Conservation (phyloP, 2,888 invertebrate species). For the Drosophila aldrichi region DNA sequence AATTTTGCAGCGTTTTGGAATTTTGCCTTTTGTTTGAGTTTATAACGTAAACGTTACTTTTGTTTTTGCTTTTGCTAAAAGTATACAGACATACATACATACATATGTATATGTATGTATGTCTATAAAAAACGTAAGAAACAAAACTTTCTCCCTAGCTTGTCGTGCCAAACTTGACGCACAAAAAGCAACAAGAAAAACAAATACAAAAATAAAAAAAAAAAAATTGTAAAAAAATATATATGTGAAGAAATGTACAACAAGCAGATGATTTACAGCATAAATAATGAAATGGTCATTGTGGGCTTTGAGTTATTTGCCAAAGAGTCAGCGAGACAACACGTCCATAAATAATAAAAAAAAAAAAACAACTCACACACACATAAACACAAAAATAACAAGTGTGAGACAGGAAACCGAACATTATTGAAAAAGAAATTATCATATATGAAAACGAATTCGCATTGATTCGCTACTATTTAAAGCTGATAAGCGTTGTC, state of each 20-base stretch:
- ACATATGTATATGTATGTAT: slow-evolving; percentile 3
- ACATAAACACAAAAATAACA: slow-evolving; percentile 1
- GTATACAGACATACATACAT: slow-evolving; percentile 6
- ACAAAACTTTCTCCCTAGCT: slow-evolving; percentile 71
- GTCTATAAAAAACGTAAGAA: slow-evolving; percentile 37
- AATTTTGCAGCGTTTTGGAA: slow-evolving; percentile 66
- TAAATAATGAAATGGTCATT: slow-evolving; percentile 66
- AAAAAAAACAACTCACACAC: background rate
- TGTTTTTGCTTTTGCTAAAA: slow-evolving; percentile 55
- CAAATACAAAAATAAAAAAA: slow-evolving; percentile 19
- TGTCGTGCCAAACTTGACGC: slow-evolving; percentile 75
- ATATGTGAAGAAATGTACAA: slow-evolving; percentile 61
- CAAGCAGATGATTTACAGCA: slow-evolving; percentile 76
- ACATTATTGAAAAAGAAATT: slow-evolving; percentile 42
- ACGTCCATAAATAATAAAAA: slow-evolving; percentile 9
- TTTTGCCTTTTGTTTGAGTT: slow-evolving; percentile 61
- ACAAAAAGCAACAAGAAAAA: slow-evolving; percentile 55
- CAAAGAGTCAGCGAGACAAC: slow-evolving; percentile 32
- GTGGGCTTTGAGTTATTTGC: slow-evolving; percentile 67
- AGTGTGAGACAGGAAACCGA: slow-evolving; percentile 64
- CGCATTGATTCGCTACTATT: background rate
- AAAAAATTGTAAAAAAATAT: slow-evolving; percentile 12
- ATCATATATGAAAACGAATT: slow-evolving; percentile 15
- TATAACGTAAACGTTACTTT: slow-evolving; percentile 58
- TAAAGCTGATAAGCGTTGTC: background rate